A percentile compares a stretch with the other conserved stretches of the same genome.
Conservation (phyloP, 2,797 vertebrate genomes). For the Trachops cirrhosus region DNA sequence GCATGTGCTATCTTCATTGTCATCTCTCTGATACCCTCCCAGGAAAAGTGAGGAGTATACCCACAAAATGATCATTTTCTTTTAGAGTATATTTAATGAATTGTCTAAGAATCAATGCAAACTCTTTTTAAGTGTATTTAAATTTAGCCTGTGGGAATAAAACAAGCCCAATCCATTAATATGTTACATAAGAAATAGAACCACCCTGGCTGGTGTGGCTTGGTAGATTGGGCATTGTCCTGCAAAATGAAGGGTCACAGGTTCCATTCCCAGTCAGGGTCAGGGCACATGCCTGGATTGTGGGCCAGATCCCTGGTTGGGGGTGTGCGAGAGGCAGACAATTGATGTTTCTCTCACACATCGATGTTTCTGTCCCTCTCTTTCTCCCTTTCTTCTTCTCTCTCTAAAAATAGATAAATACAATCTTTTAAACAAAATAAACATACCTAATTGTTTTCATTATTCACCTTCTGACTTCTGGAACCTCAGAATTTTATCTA, state of each 20-base stretch:
- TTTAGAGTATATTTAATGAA: not conserved
- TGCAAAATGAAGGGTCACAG: not conserved
- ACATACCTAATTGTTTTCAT: not conserved
- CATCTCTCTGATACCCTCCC: not conserved
- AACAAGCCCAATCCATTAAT: not conserved
- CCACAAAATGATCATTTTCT: not conserved
- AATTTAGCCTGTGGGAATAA: not conserved
- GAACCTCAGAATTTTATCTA: conserved; percentile 47
- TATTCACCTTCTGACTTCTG: conserved; percentile 6
- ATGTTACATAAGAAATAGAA: not conserved
- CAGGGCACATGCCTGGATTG: not conserved
- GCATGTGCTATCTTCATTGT: not conserved
- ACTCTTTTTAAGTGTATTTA: not conserved
- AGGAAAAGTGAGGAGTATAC: not conserved
- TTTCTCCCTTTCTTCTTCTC: not conserved
- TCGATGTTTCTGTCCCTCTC: not conserved
- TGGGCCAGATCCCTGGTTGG: not conserved
- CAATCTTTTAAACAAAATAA: not conserved
- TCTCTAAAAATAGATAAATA: not conserved
- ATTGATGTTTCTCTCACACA: not conserved
- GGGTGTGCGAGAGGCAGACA: not conserved
- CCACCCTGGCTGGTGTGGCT: not conserved
- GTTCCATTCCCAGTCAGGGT: not conserved
- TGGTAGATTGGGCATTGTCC: not conserved
- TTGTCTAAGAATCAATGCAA: not conserved